Evolutionary conservation across 2,888 invertebrate genomes (phyloP), one percentile per base, ranked within the genome.

Genomic region (Ischnus inquisitorius): DNA sequence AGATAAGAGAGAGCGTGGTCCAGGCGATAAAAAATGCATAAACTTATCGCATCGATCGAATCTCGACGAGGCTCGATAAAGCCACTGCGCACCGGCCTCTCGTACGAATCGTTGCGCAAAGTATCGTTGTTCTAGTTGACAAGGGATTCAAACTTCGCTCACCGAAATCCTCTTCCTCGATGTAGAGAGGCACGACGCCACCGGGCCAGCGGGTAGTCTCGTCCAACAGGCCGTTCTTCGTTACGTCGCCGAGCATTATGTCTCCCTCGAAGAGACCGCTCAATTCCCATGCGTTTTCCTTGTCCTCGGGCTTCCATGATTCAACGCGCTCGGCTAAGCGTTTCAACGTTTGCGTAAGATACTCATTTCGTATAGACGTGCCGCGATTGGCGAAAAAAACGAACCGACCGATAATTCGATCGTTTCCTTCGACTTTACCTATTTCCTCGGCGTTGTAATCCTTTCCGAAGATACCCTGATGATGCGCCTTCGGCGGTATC

Each of bases 241-340:
- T 69, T 6, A 83, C 83, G 19, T 80, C 83, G n/a, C 94, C 91
- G 22, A 94, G 85, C 94, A 95, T 94, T 72, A 96, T 96, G 89
- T 96, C 96, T 64, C 96, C 96, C 90, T 96, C 95, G 88, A 95
- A 95, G 48, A 95, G 92, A 2, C 95, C 95, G 87, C 94, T 94
- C 67, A 94, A 91, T 88, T 95, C 95, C 95, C 95, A 95, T 19
- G 95, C 90, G 87, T 95, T 94, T 75, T 93, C 92, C 16, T 93
- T 93, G 82, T 94, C 94, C 19, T 94, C 88, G 2, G 94, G 92
- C 12, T 90, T 93, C 95, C 95, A 95, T 67, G 91, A 91, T 67
- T 93, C 92, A 74, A 95, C 92, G 46, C 92, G 79, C 34, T 85
- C 34, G 28, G 71, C 90, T 88, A 72, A n/a, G 81, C 79, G 71